phyloP scores from a whole-genome alignment of 2,888 invertebrate genomes.

The Hecatera dysodea region DNA sequence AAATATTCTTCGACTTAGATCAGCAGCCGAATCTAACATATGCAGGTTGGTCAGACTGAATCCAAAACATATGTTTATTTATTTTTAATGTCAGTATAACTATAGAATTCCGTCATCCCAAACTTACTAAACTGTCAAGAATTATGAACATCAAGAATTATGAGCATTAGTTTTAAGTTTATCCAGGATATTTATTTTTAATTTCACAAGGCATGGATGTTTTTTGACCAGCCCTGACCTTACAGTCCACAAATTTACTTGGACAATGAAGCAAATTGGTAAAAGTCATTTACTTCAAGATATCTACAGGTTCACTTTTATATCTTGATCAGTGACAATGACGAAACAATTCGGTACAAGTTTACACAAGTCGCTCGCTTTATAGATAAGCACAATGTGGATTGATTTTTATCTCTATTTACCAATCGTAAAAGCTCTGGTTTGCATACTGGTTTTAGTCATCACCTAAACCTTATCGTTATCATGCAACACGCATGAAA shows the following conservation, averaged over 20 bases:
- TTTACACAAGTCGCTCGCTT: slow-evolving; percentile 5
- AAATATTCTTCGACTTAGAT: not conserved
- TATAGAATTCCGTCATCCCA: no score
- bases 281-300: slow-evolving; percentile 5
- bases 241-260: not conserved
- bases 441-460: slow-evolving; percentile 30
- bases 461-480: slow-evolving; percentile 64
- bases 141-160: not conserved
- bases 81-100: no score
- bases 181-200: no score
- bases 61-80: not conserved
- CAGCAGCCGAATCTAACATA: not conserved
- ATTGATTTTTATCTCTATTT: slow-evolving; percentile 48
- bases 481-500: slow-evolving; percentile 64
- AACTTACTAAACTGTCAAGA: not conserved
- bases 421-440: slow-evolving; percentile 40
- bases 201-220: not conserved
- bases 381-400: slow-evolving; percentile 12
- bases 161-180: no score
- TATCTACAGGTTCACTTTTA: not conserved
- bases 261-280: not conserved
- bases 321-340: not conserved
- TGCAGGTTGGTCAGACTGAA: not conserved
- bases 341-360: not conserved
- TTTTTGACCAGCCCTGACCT: not conserved